Percentiles rank a stretch among this genome's conserved stretches.
Evolutionary conservation across 2,888 invertebrate genomes (phyloP).

Genomic region (Acholoe squamosa): DNA sequence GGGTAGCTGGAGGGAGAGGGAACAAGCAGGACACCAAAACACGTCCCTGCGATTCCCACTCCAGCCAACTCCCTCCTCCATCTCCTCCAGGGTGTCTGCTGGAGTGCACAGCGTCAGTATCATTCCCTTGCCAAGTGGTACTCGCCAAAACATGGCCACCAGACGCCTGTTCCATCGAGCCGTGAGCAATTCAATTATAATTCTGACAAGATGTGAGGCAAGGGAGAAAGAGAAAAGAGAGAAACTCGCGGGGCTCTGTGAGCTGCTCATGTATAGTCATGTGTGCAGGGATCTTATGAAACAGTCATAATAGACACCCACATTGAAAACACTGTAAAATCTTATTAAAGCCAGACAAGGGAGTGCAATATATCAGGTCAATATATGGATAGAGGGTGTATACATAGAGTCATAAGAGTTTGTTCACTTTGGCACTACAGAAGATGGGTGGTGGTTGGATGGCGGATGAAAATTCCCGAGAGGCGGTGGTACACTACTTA

Average conservation of each 20-base stretch:
- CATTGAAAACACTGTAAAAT: too few species aligned
- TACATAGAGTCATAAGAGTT: too few species aligned
- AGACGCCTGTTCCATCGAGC: background rate
- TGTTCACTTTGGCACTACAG: too few species aligned
- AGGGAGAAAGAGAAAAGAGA: background rate
- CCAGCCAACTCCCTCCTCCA: background rate
- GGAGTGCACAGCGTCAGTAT: slow-evolving; percentile 17
- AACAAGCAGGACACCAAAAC: background rate
- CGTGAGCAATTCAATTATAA: slow-evolving; percentile 7
- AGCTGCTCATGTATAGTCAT: background rate
- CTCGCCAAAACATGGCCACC: slow-evolving; percentile 15
- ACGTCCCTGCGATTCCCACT: background rate
- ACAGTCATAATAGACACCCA: too few species aligned
- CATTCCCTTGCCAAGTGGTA: background rate
- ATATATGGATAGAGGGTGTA: too few species aligned
- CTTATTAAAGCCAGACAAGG: too few species aligned
- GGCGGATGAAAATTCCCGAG: too few species aligned
- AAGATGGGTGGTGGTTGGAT: too few species aligned
- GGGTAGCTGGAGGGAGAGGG: background rate
- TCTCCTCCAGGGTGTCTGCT: background rate
- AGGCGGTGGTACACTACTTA: too few species aligned
- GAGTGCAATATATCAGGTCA: too few species aligned
- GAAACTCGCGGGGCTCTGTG: background rate
- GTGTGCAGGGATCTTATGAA: too few species aligned
- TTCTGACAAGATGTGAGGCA: slow-evolving; percentile 6